Percentiles rank a stretch among this genome's conserved stretches.
phyloP scores from a whole-genome alignment of 92 coral and sea anemone species.

The Porites cylindrica region DNA sequence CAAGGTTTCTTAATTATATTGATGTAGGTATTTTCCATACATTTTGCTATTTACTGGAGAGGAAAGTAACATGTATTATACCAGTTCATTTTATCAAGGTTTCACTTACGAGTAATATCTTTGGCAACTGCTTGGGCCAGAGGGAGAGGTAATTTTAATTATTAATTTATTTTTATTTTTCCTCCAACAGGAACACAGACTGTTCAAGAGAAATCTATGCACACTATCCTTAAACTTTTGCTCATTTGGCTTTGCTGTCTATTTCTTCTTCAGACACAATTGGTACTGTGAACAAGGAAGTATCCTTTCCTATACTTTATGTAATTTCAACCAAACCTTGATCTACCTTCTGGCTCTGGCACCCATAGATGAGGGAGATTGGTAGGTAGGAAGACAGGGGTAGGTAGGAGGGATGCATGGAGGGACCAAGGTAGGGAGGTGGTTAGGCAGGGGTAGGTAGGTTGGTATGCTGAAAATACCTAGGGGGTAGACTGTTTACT shows the following conservation, averaged over 20 bases:
- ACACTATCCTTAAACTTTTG: conserved; percentile 71
- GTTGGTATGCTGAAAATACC: neutral
- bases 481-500: too few relatives aligned
- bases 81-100: too few relatives aligned
- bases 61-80: too few relatives aligned
- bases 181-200: conserved; percentile 66
- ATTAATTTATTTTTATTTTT: neutral
- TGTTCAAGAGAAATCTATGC: conserved; percentile 77
- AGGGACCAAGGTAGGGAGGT: neutral
- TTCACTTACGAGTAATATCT: too few relatives aligned
- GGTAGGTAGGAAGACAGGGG: neutral
- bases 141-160: too few relatives aligned
- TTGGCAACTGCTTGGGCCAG: too few relatives aligned
- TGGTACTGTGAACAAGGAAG: conserved; percentile 95
- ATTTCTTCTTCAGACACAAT: conserved; percentile 93
- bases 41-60: too few relatives aligned
- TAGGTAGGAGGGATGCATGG: neutral
- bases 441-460: neutral
- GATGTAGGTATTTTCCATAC: too few relatives aligned
- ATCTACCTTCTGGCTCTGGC: too few relatives aligned
- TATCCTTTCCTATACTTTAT: conserved; percentile 78
- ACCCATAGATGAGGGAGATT: too few relatives aligned
- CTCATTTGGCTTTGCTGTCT: conserved; percentile 88
- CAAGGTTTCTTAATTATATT: too few relatives aligned
- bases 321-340: too few relatives aligned